phyloP scores from a whole-genome alignment of 2,113 vertebrate species.

The Brachypteracias leptosomus region DNA sequence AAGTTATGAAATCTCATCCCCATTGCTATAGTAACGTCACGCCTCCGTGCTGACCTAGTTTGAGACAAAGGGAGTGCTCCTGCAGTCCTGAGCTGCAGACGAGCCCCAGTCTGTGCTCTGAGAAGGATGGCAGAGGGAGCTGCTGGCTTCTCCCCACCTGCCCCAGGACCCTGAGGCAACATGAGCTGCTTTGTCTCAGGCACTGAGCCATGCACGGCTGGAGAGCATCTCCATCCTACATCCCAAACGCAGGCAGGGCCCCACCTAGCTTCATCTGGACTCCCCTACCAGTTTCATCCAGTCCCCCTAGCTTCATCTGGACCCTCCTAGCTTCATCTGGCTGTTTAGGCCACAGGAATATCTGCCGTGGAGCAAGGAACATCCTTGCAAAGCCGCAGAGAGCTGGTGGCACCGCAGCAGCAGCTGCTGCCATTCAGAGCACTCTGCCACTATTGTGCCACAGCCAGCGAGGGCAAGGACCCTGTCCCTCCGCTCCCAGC shows the following conservation, averaged over 20 bases:
- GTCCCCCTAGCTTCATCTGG: not conserved
- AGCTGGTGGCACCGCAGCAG: not conserved
- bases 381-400: not conserved
- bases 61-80: constrained; percentile 43
- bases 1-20: constrained; percentile 41
- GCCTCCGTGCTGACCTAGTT: constrained; percentile 54
- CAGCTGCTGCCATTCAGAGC: fast-evolving
- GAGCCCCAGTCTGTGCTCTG: not conserved
- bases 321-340: not conserved
- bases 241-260: not conserved
- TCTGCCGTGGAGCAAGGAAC: not conserved
- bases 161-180: not conserved
- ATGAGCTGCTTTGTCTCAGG: not conserved
- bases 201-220: not conserved
- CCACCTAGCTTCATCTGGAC: not conserved
- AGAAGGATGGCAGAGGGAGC: not conserved
- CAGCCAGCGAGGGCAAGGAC: not conserved
- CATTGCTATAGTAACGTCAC: constrained; percentile 55
- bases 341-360: not conserved
- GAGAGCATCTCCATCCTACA: not conserved
- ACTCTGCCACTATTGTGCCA: not conserved
- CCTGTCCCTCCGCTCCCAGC: not conserved
- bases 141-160: not conserved
- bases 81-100: not conserved
- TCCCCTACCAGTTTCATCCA: too few species aligned